Evolutionary conservation across 2,888 invertebrate species (phyloP), one percentile per base, ranked within the genome.

Genomic region (Lingula anatina): DNA sequence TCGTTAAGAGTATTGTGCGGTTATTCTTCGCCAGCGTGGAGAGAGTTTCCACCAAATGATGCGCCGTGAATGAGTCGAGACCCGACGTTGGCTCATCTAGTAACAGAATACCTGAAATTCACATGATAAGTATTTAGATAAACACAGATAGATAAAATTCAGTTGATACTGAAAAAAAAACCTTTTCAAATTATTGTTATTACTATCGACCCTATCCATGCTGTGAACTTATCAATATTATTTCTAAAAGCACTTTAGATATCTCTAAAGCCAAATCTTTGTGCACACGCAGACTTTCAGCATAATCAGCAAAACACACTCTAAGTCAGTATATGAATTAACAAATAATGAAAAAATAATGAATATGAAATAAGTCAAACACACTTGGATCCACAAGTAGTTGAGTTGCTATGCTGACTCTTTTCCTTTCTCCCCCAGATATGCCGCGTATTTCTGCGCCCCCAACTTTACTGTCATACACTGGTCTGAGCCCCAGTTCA

Each of bases 61-160:
- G 96, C 0, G 95, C 93, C 67, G 94, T 94, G 46, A 97, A 80
- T 0, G 96, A 93, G 76, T 96, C 95, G 59, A 97, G 81, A 59
- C 92, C 92, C 9, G 71, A 71, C 0, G 95, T 94, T 0, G 95
- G 94, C 69, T 96, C 95, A 71, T 96, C 95, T 56, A 94, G 79
- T 1, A 95, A 81, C 2, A 95, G 78, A 66, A 95, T 83, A 21
- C 91, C 90, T 89, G 74, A 2, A 81, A 79, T 49, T 27, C 62
- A 51, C 37, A 68, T 45, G 20, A 67, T 66, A 64, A 52, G 43
- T 60, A 27, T 9, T 7, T 26, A n/a, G n/a, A n/a, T 94, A 74
- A 18, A 80, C 80, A 73, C 35, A n/a, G n/a, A n/a, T n/a, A n/a
- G n/a, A n/a, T n/a, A n/a, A n/a, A n/a, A n/a, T n/a, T n/a, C n/a